Base-by-base conservation (phyloP, 2,888 invertebrate species). In the Mycalesis mineus region DNA sequence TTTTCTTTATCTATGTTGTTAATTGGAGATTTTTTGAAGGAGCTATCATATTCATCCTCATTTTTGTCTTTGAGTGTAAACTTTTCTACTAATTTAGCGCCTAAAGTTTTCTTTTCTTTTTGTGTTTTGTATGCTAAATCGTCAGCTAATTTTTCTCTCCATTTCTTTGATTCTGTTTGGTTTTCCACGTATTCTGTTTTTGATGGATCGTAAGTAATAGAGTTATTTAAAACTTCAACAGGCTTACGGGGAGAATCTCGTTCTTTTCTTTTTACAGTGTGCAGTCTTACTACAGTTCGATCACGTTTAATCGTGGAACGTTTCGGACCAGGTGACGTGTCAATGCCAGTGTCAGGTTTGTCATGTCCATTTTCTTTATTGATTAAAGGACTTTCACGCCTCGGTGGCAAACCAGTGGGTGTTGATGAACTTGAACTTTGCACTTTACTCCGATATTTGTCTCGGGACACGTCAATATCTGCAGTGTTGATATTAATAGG, bases 401-500 rank as follows among this genome's bases (percentile, higher is more conserved):
- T 61, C 60, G 73, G 51, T 44, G 74, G 57, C 7, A 54, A 49
- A 8, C 47, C 57, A 28, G 52, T 44, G 39, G 70, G 60, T 29
- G 71, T 64, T 22, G 64, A 52, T 36, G 65, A 58, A 55, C 69
- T 61, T 47, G 63, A 40, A 67, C 64, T 74, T 61, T 70, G 69
- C 36, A 54, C 57, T 77, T 82, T 80, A 64, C 85, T 73, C 39
- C 85, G 82, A 71, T 93, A 94, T 68, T 90, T 91, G 62, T 93
- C 91, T 62, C 92, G 92, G 0, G 95, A 94, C 0, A 96, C 96
- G 77, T 96, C 96, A 65, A 96, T 96, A 74, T 96, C 95, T 31
- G 95, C 95, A 2, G 96, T 96, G 77, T 96, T 95, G 63, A 96
- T 95, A 65, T 93, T 92, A 50, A 94, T 92, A 1, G 95, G 95